Conservation (phyloP, 2,797 vertebrate species). For the Sebastes diploproa region DNA sequence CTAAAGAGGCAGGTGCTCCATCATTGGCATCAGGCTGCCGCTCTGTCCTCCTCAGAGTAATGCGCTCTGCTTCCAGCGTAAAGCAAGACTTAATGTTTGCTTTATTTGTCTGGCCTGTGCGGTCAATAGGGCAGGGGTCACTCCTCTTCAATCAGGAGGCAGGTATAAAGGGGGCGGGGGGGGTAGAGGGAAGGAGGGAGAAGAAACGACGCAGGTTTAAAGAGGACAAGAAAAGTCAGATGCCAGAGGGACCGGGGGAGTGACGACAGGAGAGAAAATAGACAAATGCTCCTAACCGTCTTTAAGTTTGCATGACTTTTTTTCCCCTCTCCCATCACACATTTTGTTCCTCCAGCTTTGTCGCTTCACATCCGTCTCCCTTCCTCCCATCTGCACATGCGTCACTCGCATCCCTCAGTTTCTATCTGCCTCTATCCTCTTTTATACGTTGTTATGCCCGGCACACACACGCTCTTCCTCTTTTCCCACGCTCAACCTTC, state of each 20-base stretch:
- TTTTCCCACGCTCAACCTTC: constrained; percentile 52
- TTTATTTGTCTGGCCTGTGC: constrained; percentile 39
- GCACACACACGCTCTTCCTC: constrained; percentile 2
- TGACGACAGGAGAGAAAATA: constrained; percentile 12
- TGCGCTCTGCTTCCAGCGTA: constrained; percentile 13
- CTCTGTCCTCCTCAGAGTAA: constrained; percentile 41
- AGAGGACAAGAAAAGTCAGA: not conserved
- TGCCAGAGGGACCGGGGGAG: not conserved
- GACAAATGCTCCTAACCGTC: constrained; percentile 30
- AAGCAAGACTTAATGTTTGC: constrained; percentile 49
- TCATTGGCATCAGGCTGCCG: constrained; percentile 50
- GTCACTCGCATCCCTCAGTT: constrained; percentile 31
- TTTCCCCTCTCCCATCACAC: not conserved
- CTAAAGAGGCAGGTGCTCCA: constrained; percentile 70
- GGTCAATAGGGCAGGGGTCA: constrained; percentile 34
- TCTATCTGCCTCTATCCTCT: constrained; percentile 37
- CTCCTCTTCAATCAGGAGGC: constrained; percentile 40
- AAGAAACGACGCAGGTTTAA: not conserved
- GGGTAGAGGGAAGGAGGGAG: not conserved
- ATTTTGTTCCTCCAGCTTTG: constrained; percentile 40
- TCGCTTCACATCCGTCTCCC: constrained; percentile 43
- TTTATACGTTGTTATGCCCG: not conserved
- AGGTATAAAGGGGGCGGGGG: not conserved
- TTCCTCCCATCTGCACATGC: constrained; percentile 41
- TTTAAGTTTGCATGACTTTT: constrained; percentile 37